A percentile compares a stretch with the other conserved stretches of the same genome.
phyloP scores from a whole-genome alignment of 1,140 invertebrate genomes.

The Caenorhabditis remanei region DNA sequence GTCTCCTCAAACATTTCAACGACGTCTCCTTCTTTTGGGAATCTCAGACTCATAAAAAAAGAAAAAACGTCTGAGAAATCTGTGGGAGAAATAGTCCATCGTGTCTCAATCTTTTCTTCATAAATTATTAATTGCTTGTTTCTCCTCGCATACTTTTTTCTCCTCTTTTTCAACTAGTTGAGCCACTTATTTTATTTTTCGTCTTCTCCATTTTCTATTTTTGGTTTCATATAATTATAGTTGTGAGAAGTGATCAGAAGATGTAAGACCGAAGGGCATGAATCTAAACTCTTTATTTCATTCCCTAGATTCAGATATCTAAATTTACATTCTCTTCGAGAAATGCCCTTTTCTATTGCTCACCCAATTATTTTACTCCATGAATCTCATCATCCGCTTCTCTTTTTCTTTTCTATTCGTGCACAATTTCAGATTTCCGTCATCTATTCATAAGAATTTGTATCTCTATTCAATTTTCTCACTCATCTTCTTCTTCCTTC shows the following conservation, averaged over 20 bases:
- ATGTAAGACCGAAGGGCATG: neutral
- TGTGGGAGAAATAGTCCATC: neutral
- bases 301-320: too few species aligned
- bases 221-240: neutral
- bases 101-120: constrained; percentile 13
- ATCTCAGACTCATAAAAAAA: neutral
- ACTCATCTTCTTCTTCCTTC: neutral
- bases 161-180: constrained; percentile 25
- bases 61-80: neutral
- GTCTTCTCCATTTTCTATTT: neutral
- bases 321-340: neutral
- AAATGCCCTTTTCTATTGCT: neutral
- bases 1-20: neutral
- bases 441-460: constrained; percentile 14
- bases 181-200: constrained; percentile 20
- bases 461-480: constrained; percentile 32
- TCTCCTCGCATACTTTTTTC: neutral
- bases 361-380: constrained; percentile 10
- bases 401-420: neutral
- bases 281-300: neutral
- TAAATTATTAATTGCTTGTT: constrained; percentile 16
- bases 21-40: neutral
- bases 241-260: neutral
- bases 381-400: neutral
- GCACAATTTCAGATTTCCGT: constrained; percentile 18